A percentile compares a stretch with the other conserved stretches of the same genome.
These are phyloP conservation scores for Microtus obscurus DNA, from an alignment of 2,797 vertebrate species.

Conservation along the genomic window DNA sequence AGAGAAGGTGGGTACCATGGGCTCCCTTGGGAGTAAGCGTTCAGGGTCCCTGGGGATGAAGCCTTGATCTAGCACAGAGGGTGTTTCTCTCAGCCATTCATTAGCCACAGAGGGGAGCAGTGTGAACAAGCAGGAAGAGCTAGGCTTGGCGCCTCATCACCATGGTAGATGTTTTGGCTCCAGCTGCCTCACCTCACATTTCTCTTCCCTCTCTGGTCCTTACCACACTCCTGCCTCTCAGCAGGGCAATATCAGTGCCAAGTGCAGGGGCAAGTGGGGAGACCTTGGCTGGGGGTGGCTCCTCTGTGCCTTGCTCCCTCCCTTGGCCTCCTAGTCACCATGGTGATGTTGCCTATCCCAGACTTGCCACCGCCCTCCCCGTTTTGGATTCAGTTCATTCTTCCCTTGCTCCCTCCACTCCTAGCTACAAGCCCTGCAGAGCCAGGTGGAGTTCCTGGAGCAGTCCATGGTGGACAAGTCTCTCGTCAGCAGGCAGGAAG, in stretches of 20 bases:
- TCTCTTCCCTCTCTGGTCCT: conserved; percentile 62
- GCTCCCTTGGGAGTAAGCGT: not conserved
- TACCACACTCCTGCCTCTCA: conserved; percentile 52
- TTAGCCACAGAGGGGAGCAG: not conserved
- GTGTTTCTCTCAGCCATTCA: not conserved
- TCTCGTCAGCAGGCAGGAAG: conserved; percentile 96
- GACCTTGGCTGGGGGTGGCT: not conserved
- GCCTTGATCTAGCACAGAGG: not conserved
- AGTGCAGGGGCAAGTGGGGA: not conserved
- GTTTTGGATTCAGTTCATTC: not conserved
- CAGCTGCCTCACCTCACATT: conserved; percentile 52
- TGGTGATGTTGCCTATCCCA: conserved; percentile 45
- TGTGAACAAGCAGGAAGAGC: not conserved
- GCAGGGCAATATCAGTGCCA: conserved; percentile 63
- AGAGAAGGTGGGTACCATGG: conserved; percentile 92
- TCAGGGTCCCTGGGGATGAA: not conserved
- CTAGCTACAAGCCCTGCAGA: conserved; percentile 96
- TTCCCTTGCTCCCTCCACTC: not conserved
- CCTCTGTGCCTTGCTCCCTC: not conserved
- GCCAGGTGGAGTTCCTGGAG: conserved; percentile 97
- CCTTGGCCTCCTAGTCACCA: conserved; percentile 61
- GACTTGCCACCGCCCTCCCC: not conserved
- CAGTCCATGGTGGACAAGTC: conserved; percentile 99
- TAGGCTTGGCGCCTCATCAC: conserved; percentile 49
- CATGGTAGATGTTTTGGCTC: conserved; percentile 59